phyloP scores from a whole-genome alignment of 2,797 vertebrate species.

The Alosa sapidissima region DNA sequence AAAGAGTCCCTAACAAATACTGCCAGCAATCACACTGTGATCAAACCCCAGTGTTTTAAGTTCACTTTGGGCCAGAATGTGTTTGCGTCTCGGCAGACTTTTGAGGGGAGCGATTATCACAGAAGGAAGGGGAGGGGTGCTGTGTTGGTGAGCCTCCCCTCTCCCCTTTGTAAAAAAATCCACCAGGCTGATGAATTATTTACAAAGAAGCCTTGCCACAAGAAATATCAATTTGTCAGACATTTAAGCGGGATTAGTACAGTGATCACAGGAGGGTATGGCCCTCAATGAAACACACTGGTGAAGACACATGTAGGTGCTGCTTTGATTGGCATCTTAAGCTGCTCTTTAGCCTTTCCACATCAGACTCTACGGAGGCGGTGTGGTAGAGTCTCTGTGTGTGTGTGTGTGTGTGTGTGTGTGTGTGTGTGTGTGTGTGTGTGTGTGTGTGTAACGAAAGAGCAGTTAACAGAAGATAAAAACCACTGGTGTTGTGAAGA shows the following conservation, averaged over 20 bases:
- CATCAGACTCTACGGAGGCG: not conserved
- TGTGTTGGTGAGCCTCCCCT: constrained; percentile 42
- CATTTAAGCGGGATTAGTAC: constrained; percentile 44
- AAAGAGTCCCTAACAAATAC: constrained; percentile 55
- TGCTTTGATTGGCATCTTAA: not conserved
- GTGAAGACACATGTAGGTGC: not conserved
- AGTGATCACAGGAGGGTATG: not conserved
- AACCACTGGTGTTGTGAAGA: constrained; percentile 39
- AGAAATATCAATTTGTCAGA: constrained; percentile 47
- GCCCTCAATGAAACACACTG: not conserved
- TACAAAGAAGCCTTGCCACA: constrained; percentile 41
- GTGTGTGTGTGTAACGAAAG: not conserved
- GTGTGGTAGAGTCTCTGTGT: not conserved
- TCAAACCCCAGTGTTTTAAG: constrained; percentile 56
- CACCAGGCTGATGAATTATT: constrained; percentile 43
- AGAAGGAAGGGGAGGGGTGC: constrained; percentile 21
- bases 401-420: not conserved
- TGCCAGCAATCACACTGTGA: constrained; percentile 64
- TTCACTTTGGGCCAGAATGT: constrained; percentile 51
- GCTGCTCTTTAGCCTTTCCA: not conserved
- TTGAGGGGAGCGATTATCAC: constrained; percentile 34
- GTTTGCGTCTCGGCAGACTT: constrained; percentile 48
- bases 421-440: not conserved
- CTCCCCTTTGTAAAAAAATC: constrained; percentile 35
- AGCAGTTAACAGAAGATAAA: not conserved